phyloP scores from a whole-genome alignment of 2,888 invertebrate species.

The Nymphalis urticae region DNA sequence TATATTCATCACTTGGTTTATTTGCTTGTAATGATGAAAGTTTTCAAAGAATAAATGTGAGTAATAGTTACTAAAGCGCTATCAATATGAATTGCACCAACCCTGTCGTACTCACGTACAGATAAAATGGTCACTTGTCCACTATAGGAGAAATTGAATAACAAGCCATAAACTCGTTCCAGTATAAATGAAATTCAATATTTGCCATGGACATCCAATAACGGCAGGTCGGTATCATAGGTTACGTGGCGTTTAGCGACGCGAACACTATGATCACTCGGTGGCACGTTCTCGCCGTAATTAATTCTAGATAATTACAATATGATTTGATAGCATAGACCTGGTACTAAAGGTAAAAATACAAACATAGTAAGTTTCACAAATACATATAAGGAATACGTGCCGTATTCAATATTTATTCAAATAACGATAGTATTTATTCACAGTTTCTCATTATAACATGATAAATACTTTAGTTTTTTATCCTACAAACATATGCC shows the following conservation, averaged over 20 bases:
- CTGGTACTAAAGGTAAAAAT: not conserved
- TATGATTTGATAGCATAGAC: conserved; percentile 19
- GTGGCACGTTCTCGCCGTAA: conserved; percentile 36
- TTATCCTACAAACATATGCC: too few species aligned
- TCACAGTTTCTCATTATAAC: too few species aligned
- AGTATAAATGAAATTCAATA: conserved; percentile 47
- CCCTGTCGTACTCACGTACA: conserved; percentile 23
- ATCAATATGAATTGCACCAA: conserved; percentile 16
- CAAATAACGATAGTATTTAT: too few species aligned
- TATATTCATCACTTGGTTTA: not conserved
- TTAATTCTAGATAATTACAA: conserved; percentile 35
- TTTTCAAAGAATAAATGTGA: conserved; percentile 4
- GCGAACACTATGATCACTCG: conserved; percentile 36
- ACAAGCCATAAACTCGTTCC: conserved; percentile 46
- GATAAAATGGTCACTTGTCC: conserved; percentile 23
- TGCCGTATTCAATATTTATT: not conserved
- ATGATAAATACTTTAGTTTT: too few species aligned
- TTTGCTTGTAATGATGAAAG: not conserved
- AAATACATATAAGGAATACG: not conserved
- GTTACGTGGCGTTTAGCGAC: conserved; percentile 41
- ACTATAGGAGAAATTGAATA: conserved; percentile 40
- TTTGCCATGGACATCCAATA: conserved; percentile 47
- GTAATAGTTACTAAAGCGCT: conserved; percentile 4
- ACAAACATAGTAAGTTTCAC: not conserved
- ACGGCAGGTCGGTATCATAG: conserved; percentile 39